Evolutionary conservation across 2,888 invertebrate species (phyloP), one percentile per base, ranked within the genome.

Genomic region (Chromoteleia sp.): DNA sequence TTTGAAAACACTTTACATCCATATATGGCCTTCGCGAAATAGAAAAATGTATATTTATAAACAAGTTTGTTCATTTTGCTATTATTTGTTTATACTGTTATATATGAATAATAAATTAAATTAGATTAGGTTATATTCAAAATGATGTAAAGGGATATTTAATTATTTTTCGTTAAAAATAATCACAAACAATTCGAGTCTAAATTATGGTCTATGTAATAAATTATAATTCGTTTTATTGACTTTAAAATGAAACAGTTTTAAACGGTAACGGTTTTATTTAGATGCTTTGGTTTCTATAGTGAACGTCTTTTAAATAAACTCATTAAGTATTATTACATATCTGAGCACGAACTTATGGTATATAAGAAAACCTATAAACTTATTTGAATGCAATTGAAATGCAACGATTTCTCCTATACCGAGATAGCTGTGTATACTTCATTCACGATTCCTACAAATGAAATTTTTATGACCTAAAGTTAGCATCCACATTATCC

Each of bases 401-500:
- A 45, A 36, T 70, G 1, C 52, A 15, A 41, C 45, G 33, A 59
- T 50, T 71, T 29, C 48, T 36, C 45, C 29, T 50, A 29, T 39
- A 71, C 36, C 25, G 39, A 71, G 71, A 59, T 50, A 59, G 6
- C 36, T 15, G 8, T 21, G 17, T 36, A 50, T 39, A 45, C 58
- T 39, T 33, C 29, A 25, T 39, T 45, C 56, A 15, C 39, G 25
- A 48, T 50, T 17, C 54, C 29, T 19, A 48, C 33, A 48, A 76
- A 68, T 68, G 43, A 50, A 50, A 67, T 58, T 52, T 76, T 67
- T 76, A 58, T 41, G 39, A 39, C 21, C 58, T 39, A 21, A 56
- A 33, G 65, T 56, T 56, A 48, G 15, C 36, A 15, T 59, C 36
- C 21, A 29, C 48, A 29, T 75, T 58, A 41, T 2, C 29, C 59